phyloP scores from a whole-genome alignment of 2,113 vertebrate genomes.

The mouse (Mus musculus) region DNA sequence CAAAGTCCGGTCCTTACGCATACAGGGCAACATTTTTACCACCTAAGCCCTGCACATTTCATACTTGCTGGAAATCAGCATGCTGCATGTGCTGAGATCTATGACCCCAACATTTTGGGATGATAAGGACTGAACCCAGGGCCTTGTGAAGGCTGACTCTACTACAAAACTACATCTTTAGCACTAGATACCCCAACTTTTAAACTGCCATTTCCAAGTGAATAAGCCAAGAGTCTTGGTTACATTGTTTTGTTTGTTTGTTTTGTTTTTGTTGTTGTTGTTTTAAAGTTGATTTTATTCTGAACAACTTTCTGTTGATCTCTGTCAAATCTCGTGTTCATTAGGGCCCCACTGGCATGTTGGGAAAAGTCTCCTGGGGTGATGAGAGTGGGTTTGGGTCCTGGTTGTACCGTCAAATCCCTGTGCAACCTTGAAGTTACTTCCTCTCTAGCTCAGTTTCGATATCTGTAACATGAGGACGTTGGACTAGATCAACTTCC shows the following conservation, averaged over 20 bases:
- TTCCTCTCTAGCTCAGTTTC: slow-evolving; percentile 50
- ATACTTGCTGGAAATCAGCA: neutral
- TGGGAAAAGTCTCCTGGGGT: neutral
- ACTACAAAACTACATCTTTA: neutral
- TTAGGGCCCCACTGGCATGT: neutral
- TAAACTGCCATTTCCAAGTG: neutral
- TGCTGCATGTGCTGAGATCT: neutral
- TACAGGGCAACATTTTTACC: neutral
- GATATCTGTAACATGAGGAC: slow-evolving; percentile 47
- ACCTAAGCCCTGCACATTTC: neutral
- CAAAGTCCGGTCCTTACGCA: neutral
- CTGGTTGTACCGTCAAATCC: neutral
- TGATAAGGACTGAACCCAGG: neutral
- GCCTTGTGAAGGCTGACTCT: neutral
- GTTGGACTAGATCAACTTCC: neutral
- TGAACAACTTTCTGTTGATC: neutral
- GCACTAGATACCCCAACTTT: neutral
- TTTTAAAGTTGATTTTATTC: neutral
- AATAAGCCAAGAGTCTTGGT: neutral
- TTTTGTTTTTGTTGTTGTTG: neutral
- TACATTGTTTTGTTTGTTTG: neutral
- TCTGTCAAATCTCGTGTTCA: neutral
- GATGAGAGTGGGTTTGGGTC: neutral
- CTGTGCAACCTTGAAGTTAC: neutral
- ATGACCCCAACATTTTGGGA: neutral